Percentiles rank a stretch among this genome's conserved stretches.
phyloP scores from a whole-genome alignment of 2,113 vertebrate species.

The Thinocorus orbignyianus region DNA sequence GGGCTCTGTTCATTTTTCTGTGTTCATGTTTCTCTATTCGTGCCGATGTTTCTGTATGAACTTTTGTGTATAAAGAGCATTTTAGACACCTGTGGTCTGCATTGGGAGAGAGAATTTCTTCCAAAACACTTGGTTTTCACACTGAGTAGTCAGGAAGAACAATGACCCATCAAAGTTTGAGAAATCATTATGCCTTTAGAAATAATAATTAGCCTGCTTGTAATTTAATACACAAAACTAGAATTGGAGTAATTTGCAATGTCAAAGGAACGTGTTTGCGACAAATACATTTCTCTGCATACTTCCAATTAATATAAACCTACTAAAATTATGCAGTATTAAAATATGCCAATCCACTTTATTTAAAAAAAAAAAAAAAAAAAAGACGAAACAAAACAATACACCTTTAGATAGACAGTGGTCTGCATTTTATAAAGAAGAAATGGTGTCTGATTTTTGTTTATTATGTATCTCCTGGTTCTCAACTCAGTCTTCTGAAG shows the following conservation, averaged over 20 bases:
- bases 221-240: background rate
- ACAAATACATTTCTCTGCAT: background rate
- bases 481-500: background rate
- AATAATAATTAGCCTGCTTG: background rate
- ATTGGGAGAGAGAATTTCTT: background rate
- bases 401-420: background rate
- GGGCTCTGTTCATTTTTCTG: background rate
- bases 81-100: background rate
- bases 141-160: background rate
- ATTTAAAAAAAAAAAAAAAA: background rate
- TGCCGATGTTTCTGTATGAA: background rate
- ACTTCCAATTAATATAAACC: background rate
- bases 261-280: background rate
- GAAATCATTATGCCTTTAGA: background rate
- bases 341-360: background rate
- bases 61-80: background rate
- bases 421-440: background rate
- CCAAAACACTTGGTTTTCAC: background rate
- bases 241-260: background rate
- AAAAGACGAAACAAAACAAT: fast-evolving
- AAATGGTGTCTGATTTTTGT: background rate
- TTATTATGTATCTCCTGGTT: background rate
- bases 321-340: background rate
- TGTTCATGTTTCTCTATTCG: background rate
- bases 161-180: background rate